Evolutionary conservation across 2,113 vertebrate species (phyloP), one percentile per base, ranked within the genome.

Genomic region (Nerophis lumbriciformis): DNA sequence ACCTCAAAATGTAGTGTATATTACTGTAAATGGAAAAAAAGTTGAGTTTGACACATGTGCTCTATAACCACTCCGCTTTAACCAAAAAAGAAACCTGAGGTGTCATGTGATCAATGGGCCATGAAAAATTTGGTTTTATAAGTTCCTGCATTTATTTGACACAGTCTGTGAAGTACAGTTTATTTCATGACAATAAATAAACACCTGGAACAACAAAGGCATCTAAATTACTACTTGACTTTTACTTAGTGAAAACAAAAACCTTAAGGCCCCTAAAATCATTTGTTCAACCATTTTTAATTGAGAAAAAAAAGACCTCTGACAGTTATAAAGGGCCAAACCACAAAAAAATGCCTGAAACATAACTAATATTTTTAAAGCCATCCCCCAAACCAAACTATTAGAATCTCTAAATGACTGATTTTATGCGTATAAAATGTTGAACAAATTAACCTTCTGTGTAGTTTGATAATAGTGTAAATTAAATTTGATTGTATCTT

Each of bases 71-170:
- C 45, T 28, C 13, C 16, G 4, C 56, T 48, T 4, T 19, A 35
- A 6, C 15, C 13, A 10, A 59, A 48, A 21, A 48, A n/a, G n/a
- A 48, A 59, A 48, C 35, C 21, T 36, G 15, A 12, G 19, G 39
- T 45, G 57, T 47, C 19, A 8, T 10, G 42, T 45, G 57, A 59
- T 59, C 48, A 59, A 59, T 59, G 44, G 57, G 21, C 10, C 13
- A 35, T 59, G 57, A 35, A 35, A 13, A 8, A 47, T 28, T 28
- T 14, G 44, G n/a, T 5, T n/a, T 8, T 15, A 44, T 14, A 35
- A 9, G n/a, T 21, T 59, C 8, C 39, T 50, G 48, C 37, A 52
- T 51, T 16, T 35, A 39, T 36, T 51, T 61, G 37, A 38, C 1
- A 38, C 38, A n/a, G n/a, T n/a, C n/a, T n/a, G n/a, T n/a, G n/a